phyloP scores from a whole-genome alignment of 2,113 vertebrate genomes.

The Leuciscus idus region DNA sequence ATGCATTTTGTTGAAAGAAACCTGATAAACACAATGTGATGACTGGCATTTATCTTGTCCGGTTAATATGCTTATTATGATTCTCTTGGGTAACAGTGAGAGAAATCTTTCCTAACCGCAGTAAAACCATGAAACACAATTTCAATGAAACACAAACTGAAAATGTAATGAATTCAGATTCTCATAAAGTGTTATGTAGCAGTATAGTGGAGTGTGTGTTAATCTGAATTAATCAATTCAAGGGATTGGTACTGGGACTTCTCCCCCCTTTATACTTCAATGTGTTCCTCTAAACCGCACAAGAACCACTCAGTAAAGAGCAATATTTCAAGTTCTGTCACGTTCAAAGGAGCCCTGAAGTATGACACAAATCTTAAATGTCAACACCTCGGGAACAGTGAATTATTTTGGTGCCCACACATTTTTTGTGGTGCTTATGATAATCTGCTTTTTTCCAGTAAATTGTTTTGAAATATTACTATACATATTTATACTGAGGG shows the following conservation, averaged over 20 bases:
- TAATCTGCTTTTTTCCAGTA: conserved; percentile 35
- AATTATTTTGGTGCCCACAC: conserved; percentile 39
- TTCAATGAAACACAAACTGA: conserved; percentile 1
- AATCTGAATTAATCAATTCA: conserved; percentile 35
- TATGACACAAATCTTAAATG: conserved; percentile 63
- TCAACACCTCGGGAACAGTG: conserved; percentile 50
- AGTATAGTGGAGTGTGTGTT: conserved; percentile 9
- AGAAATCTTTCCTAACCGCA: not conserved
- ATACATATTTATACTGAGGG: conserved; percentile 1
- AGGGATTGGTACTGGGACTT: conserved; percentile 22
- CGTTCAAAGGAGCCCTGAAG: conserved; percentile 57
- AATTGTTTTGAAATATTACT: conserved; percentile 18
- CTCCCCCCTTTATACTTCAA: not conserved
- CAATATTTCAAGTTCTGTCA: conserved; percentile 59
- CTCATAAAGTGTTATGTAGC: conserved; percentile 30
- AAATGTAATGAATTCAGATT: conserved; percentile 38
- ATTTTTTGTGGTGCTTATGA: conserved; percentile 43
- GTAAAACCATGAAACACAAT: not conserved
- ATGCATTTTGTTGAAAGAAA: conserved; percentile 30
- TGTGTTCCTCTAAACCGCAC: conserved; percentile 31
- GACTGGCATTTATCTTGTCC: conserved; percentile 8
- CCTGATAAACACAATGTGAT: conserved; percentile 24
- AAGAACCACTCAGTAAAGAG: conserved; percentile 41
- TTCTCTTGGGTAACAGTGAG: not conserved
- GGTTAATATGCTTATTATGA: not conserved